Evolutionary conservation across 2,888 invertebrate species (phyloP), one percentile per base, ranked within the genome.

Genomic region (Drosophila crucigera): DNA sequence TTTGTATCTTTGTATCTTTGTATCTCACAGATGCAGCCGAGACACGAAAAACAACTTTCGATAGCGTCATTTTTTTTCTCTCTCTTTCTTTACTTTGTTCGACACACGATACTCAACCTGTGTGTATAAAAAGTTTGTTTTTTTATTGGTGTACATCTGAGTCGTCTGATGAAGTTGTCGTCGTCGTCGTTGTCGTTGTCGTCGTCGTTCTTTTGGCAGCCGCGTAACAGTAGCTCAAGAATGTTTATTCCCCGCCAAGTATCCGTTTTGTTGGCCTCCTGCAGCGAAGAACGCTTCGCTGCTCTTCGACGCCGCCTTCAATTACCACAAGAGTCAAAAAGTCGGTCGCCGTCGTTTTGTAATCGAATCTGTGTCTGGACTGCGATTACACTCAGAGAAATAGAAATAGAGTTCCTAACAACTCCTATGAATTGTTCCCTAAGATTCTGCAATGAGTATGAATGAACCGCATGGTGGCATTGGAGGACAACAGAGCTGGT

Each of bases 11-110:
- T 76, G 80, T 76, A 78, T 68, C 81, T 77, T 54, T 16, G 69
- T 58, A 74, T 55, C 68, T 64, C 16, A 28, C 52, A 76, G 76
- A 68, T 73, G 63, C 76, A 66, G 49, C 72, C 62, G 77, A 77
- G 76, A 83, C 79, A 89, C 75, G 75, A 82, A 83, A 81, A 87
- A 82, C 82, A 83, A 86, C 84, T 89, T 84, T 86, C 83, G 82
- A 80, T 82, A 73, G 79, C 64, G 7, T 52, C 56, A 66, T 43
- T 76, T 77, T 58, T 41, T 39, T 58, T 6, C 1, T 41, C 22
- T 14, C 31, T 9, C 16, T 47, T 28, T 47, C 22, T 11, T 43
- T 9, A 9, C 16, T 58, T 77, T 54, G 74, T 68, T 67, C 71
- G 77, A 69, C 74, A 82, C 73, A 64, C 76, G 78, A 84, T 75